Evolutionary conservation across 2,888 invertebrate species (phyloP).

Genomic region (Scotopteryx bipunctaria): DNA sequence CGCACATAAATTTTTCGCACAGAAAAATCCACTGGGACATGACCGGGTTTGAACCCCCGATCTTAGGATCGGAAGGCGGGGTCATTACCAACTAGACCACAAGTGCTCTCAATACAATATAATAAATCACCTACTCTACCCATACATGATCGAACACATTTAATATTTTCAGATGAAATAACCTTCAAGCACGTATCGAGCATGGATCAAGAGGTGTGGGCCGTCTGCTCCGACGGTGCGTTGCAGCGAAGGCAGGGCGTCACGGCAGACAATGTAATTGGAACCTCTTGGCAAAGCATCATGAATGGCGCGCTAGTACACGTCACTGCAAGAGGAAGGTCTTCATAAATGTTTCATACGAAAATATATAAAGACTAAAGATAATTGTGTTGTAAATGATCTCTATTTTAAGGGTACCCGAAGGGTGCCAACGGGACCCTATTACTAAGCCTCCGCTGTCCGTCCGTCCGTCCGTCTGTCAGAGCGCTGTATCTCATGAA

Average conservation of each 20-base stretch:
- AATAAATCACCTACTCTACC: background rate
- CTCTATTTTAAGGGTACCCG: too few species aligned
- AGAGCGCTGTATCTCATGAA: too few species aligned
- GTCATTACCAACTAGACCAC: too few species aligned
- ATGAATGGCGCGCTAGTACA: constrained; percentile 77
- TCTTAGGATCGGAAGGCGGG: too few species aligned
- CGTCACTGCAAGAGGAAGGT: constrained; percentile 61
- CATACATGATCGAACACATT: background rate
- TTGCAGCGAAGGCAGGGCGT: constrained; percentile 90
- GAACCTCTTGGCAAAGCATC: constrained; percentile 90
- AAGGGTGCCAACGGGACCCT: too few species aligned
- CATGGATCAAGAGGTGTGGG: constrained; percentile 89
- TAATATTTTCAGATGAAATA: constrained; percentile 53
- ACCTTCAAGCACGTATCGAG: constrained; percentile 89
- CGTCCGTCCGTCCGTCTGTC: too few species aligned
- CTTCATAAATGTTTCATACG: constrained; percentile 19
- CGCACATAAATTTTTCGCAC: too few species aligned
- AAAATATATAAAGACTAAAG: too few species aligned
- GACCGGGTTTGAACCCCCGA: too few species aligned
- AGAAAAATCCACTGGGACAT: too few species aligned
- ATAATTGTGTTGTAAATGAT: constrained; percentile 20
- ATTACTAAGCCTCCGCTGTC: too few species aligned
- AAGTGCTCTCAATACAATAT: too few species aligned
- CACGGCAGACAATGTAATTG: constrained; percentile 87
- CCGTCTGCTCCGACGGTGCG: constrained; percentile 87